Evolutionary conservation across 2,797 vertebrate species (phyloP), one percentile per base, ranked within the genome.

Genomic region (Eptatretus atami): DNA sequence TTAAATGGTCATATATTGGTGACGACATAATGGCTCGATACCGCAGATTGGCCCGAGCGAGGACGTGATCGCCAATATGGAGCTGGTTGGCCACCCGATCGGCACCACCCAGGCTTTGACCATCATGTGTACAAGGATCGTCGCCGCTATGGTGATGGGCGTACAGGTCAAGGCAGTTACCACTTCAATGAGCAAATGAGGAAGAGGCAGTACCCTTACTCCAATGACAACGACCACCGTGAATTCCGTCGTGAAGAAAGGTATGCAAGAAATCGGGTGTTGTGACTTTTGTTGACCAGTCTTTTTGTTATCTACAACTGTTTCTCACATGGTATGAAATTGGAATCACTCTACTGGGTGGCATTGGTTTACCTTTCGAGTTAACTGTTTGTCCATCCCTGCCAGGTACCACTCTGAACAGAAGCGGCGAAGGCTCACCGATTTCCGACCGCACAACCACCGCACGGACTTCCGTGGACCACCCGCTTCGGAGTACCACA

Each of bases 41-140:
- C 1, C 63, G 13, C 76, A 96, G 92, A 94, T 61, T 76, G 92
- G 70, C 82, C 82, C n/a, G 92, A 95, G 14, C 93, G 92, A 86
- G 84, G 83, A 71, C 77, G 90, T 68, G 90, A 98, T 44, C 80
- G 88, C 1, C 93, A 94, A 70, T 96, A 98, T 72, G 78, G 24
- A 67, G 78, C 80, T n/a, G 71, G 81, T 1, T 96, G 92, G 92
- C 80, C 80, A 14, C 77, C 82, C 11, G 87, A 98, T n/a, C 74
- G 90, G 2, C 85, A 94, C 67, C 86, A 93, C 66, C 77, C 76
- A 6, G 57, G 57, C 57, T 96, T 94, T 0, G 90, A 96, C 53
- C 73, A 74, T 66, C 85, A 84, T 66, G 82, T 88, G 69, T 92
- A 95, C 68, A 99, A 96, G 75, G 92, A 96, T 63, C 82, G 83